Percentiles rank a stretch among this genome's conserved stretches.
phyloP scores from a whole-genome alignment of 2,888 invertebrate species.

The Endotricha flammealis region DNA sequence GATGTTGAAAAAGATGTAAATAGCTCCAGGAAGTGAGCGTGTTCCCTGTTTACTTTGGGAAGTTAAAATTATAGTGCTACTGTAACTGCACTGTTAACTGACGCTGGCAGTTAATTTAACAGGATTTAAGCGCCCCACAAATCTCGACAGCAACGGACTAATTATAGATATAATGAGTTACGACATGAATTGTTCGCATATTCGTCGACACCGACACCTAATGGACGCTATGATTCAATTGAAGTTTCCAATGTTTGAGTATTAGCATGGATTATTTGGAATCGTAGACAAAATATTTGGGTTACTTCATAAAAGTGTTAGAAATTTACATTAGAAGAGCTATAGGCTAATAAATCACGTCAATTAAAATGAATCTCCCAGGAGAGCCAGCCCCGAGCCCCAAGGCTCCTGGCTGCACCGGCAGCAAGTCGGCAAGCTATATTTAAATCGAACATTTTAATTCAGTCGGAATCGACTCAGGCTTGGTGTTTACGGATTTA shows the following conservation, averaged over 20 bases:
- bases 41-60: conserved; percentile 13
- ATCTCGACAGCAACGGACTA: conserved; percentile 19
- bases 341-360: conserved; percentile 14
- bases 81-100: conserved; percentile 14
- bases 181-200: conserved; percentile 21
- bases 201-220: conserved; percentile 11
- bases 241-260: no score
- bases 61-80: conserved; percentile 13
- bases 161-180: conserved; percentile 19
- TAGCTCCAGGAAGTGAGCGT: conserved; percentile 15
- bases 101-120: conserved; percentile 15
- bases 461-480: conserved; percentile 6
- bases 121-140: conserved; percentile 18
- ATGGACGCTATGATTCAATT: no score
- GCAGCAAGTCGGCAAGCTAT: background rate
- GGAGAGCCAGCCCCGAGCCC: background rate
- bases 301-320: background rate
- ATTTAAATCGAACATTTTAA: conserved; percentile 2
- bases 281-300: no score
- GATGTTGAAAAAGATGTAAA: conserved; percentile 11
- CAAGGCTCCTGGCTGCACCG: conserved; percentile 1
- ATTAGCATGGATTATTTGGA: no score
- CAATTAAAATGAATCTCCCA: conserved; percentile 2
- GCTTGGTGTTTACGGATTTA: conserved; percentile 34
- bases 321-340: conserved; percentile 5